Conservation (phyloP, 2,888 invertebrate genomes). For the Yponomeuta malinellus region DNA sequence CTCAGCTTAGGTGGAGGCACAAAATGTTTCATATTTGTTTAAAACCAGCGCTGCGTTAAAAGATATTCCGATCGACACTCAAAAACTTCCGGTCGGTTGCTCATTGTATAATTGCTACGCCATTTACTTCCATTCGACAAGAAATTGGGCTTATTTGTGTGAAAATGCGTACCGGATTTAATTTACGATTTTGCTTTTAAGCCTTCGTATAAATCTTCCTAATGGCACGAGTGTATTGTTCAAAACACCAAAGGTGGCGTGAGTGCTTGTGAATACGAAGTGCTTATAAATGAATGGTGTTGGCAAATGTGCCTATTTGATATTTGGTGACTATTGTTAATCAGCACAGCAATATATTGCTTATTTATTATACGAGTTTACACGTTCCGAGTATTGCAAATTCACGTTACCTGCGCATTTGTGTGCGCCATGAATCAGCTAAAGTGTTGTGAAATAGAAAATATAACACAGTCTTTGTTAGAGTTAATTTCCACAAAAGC, state of each 20-base stretch:
- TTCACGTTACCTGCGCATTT: neutral
- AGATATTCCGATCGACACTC: conserved; percentile 57
- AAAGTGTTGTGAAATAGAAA: neutral
- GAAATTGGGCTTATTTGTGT: conserved; percentile 45
- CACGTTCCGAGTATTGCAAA: neutral
- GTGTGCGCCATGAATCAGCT: neutral
- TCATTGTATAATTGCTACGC: conserved; percentile 60
- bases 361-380: neutral
- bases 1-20: conserved; percentile 52
- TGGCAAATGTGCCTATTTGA: conserved; percentile 18
- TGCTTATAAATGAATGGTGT: conserved; percentile 25
- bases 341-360: neutral
- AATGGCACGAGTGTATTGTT: conserved; percentile 53
- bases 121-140: conserved; percentile 62
- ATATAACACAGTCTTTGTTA: neutral
- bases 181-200: conserved; percentile 60
- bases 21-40: conserved; percentile 64
- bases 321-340: conserved; percentile 4
- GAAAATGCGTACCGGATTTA: conserved; percentile 53
- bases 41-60: conserved; percentile 53
- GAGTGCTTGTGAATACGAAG: conserved; percentile 48
- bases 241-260: conserved; percentile 37
- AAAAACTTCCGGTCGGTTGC: conserved; percentile 67
- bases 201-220: conserved; percentile 60
- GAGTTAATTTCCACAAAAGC: neutral